Percentiles rank a stretch among this genome's conserved stretches.
These are phyloP conservation scores for Bucco capensis DNA, from an alignment of 2,113 vertebrate genomes.

Conservation along the genomic window DNA sequence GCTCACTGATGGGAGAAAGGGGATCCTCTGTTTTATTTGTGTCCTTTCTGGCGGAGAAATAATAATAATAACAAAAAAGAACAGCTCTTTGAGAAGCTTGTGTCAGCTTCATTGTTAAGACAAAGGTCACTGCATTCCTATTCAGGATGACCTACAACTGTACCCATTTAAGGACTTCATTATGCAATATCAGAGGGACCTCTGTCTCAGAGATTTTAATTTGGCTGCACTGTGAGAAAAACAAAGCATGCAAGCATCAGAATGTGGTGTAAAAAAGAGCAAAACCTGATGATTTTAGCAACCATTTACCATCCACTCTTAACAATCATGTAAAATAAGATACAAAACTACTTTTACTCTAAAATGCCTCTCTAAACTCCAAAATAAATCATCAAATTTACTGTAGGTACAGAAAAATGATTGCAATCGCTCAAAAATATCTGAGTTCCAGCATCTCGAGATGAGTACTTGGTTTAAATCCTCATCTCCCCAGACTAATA, in stretches of 20 bases:
- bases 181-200: conserved; percentile 42
- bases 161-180: conserved; percentile 59
- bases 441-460: background rate
- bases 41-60: conserved; percentile 18
- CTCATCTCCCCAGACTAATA: background rate
- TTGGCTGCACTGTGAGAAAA: conserved; percentile 54
- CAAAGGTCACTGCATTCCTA: conserved; percentile 61
- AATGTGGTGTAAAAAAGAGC: background rate
- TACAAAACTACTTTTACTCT: background rate
- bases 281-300: background rate
- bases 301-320: background rate
- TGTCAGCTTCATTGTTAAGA: conserved; percentile 43
- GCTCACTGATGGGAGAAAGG: conserved; percentile 48
- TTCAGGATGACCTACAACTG: conserved; percentile 56
- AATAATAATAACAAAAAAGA: conserved; percentile 9
- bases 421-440: background rate
- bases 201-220: conserved; percentile 48
- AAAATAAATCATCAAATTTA: background rate
- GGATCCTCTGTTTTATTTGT: conserved; percentile 10
- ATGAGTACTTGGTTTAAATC: conserved; percentile 2
- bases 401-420: background rate
- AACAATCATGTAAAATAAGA: background rate
- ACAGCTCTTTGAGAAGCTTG: conserved; percentile 35
- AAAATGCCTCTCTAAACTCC: background rate
- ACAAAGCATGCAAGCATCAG: conserved; percentile 24